phyloP scores from a whole-genome alignment of 2,888 invertebrate species.

The Bhutanitis thaidina region DNA sequence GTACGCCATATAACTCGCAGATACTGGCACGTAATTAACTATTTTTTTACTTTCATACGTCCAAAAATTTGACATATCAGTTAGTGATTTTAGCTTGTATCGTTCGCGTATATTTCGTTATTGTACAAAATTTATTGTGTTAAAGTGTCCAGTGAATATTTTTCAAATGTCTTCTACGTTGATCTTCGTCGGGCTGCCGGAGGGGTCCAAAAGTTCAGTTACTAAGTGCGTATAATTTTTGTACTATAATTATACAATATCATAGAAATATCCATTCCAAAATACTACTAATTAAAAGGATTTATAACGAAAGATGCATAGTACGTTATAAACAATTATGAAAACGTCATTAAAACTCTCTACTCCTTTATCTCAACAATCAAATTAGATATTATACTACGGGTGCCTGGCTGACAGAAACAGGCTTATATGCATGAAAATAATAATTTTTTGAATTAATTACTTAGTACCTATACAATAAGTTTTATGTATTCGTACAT shows the following conservation, averaged over 20 bases:
- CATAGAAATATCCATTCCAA: too few relatives aligned
- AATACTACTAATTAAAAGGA: too few relatives aligned
- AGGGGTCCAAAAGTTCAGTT: conserved; percentile 82
- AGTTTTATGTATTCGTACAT: too few relatives aligned
- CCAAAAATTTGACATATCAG: conserved; percentile 23
- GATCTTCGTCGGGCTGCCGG: conserved; percentile 79
- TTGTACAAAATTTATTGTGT: conserved; percentile 38
- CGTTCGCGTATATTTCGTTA: conserved; percentile 24
- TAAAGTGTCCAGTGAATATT: conserved; percentile 32
- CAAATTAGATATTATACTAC: too few relatives aligned
- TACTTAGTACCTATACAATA: too few relatives aligned
- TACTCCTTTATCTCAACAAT: too few relatives aligned
- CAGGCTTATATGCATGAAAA: too few relatives aligned
- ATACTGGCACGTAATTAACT: conserved; percentile 45
- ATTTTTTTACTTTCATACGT: conserved; percentile 19
- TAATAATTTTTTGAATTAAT: too few relatives aligned
- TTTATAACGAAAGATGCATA: too few relatives aligned
- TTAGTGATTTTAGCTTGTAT: conserved; percentile 14
- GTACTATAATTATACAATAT: not conserved
- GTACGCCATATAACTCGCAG: conserved; percentile 45
- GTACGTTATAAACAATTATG: too few relatives aligned
- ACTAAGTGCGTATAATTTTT: conserved; percentile 58
- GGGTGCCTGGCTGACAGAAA: too few relatives aligned
- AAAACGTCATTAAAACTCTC: too few relatives aligned
- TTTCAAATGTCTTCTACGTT: conserved; percentile 82